Percentiles rank a stretch among this genome's conserved stretches.
Evolutionary conservation across 2,113 vertebrate genomes (phyloP).

Genomic region (Thryonomys swinderianus): DNA sequence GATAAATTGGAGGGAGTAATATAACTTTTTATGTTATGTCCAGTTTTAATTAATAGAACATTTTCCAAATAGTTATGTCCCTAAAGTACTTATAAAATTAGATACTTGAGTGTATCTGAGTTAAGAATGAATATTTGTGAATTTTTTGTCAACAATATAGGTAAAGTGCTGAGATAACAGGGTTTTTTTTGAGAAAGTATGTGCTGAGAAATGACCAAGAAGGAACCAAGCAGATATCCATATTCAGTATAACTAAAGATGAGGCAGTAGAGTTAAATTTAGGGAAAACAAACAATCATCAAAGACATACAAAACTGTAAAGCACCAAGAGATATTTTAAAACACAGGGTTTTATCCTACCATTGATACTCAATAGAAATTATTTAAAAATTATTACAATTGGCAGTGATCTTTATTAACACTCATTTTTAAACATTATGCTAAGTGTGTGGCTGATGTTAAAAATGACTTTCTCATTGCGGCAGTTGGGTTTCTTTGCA

Average conservation of each 20-base stretch:
- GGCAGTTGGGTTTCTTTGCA: not conserved
- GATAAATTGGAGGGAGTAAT: not conserved
- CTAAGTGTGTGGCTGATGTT: not conserved
- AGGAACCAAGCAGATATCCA: not conserved
- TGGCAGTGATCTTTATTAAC: not conserved
- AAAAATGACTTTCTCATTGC: not conserved
- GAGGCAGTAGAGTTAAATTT: not conserved
- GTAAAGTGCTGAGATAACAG: not conserved
- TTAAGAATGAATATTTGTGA: not conserved
- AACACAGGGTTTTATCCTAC: not conserved
- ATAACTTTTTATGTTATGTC: not conserved
- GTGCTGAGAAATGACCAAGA: not conserved
- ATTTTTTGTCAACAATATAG: slow-evolving; percentile 14
- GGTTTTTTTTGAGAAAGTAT: not conserved
- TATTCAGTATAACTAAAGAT: not conserved
- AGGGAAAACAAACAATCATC: not conserved
- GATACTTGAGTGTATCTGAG: not conserved
- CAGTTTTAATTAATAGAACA: not conserved
- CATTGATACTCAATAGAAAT: not conserved
- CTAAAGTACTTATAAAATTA: not conserved
- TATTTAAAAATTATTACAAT: not conserved
- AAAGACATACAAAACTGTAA: not conserved
- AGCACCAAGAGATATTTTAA: not conserved
- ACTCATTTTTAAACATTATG: not conserved
- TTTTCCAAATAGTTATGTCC: not conserved